phyloP scores from a whole-genome alignment of 2,888 invertebrate species.

The Smittia aterrima region DNA sequence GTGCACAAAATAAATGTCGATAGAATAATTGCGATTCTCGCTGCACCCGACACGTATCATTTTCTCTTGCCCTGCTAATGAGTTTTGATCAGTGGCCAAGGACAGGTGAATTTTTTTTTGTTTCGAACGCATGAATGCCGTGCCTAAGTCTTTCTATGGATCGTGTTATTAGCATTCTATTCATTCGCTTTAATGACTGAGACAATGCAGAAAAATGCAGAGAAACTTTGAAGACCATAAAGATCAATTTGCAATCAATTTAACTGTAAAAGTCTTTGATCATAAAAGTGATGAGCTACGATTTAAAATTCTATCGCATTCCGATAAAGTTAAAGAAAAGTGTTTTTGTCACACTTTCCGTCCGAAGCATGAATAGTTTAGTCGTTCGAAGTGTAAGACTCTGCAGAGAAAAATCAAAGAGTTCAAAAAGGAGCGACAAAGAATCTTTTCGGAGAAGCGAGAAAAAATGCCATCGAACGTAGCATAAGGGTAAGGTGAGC shows the following conservation, averaged over 20 bases:
- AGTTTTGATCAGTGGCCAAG: neutral
- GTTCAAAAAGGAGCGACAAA: slow-evolving; percentile 25
- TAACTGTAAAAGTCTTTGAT: neutral
- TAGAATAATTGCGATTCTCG: slow-evolving; percentile 3
- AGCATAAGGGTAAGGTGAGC: neutral
- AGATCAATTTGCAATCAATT: neutral
- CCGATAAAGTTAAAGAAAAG: neutral
- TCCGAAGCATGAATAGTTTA: no score
- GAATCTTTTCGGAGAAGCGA: neutral
- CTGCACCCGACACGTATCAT: slow-evolving; percentile 20
- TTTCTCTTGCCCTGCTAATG: slow-evolving; percentile 11
- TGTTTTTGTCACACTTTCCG: no score
- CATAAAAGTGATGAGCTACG: neutral
- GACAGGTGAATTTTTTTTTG: slow-evolving; percentile 20
- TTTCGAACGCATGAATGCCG: neutral
- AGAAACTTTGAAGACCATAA: neutral
- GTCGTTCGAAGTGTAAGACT: no score
- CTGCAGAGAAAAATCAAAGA: neutral
- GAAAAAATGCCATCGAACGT: neutral
- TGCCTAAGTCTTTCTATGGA: slow-evolving; percentile 8
- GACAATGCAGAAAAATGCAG: neutral
- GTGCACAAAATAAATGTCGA: neutral
- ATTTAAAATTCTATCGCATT: neutral
- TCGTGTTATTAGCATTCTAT: neutral
- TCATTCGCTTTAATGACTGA: neutral